A percentile compares a stretch with the other conserved stretches of the same genome.
Conservation (phyloP, 2,797 vertebrate species). For the Chelon auratus region DNA sequence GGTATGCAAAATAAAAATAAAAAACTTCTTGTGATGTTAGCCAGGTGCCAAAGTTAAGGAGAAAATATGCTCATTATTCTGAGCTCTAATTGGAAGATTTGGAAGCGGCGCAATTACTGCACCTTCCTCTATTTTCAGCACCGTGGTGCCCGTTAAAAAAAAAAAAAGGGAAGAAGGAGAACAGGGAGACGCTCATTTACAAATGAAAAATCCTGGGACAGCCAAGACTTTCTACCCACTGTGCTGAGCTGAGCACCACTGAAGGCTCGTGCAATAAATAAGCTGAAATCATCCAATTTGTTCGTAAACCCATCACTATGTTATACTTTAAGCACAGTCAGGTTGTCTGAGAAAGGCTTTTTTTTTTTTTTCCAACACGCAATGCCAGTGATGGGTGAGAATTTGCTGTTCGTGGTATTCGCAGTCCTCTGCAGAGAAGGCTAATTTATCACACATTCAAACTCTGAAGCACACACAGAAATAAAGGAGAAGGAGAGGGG, state of each 20-base stretch:
- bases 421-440: not conserved
- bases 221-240: conserved; percentile 47
- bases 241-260: conserved; percentile 54
- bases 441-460: conserved; percentile 11
- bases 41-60: conserved; percentile 53
- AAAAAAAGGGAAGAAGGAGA: conserved; percentile 12
- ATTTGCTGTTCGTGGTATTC: not conserved
- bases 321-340: conserved; percentile 32
- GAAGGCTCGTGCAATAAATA: conserved; percentile 61
- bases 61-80: conserved; percentile 60
- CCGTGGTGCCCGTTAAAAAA: conserved; percentile 61
- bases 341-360: conserved; percentile 26
- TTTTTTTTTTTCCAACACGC: conserved; percentile 27
- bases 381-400: conserved; percentile 17
- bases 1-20: conserved; percentile 3
- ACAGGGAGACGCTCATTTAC: conserved; percentile 52
- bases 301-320: conserved; percentile 56
- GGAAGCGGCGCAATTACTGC: conserved; percentile 57
- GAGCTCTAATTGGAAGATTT: conserved; percentile 68
- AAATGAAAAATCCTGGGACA: conserved; percentile 70
- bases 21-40: conserved; percentile 46
- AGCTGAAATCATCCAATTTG: conserved; percentile 52
- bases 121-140: conserved; percentile 52
- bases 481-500: not conserved
- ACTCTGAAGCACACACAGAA: not conserved